Evolutionary conservation across 1,140 invertebrate genomes (phyloP), one percentile per base, ranked within the genome.

Genomic region (Halyomorpha halys): DNA sequence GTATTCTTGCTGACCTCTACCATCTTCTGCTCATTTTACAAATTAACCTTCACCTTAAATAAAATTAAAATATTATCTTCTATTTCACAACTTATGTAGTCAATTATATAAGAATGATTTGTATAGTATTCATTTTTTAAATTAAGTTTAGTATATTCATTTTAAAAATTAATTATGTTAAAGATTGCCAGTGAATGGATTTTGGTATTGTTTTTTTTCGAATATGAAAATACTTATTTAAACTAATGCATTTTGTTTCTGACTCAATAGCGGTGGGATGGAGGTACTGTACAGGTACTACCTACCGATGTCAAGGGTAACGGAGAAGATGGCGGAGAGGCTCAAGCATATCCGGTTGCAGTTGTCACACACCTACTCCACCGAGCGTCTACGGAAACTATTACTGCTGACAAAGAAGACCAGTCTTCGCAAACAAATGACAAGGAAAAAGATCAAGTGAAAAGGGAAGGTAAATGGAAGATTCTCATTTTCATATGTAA

Each of bases 281-380:
- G 49, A n/a, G n/a, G n/a, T n/a, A n/a, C n/a, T 62, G 54, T 65
- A n/a, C 64, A 72, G 66, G 67, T 72, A 27, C 65, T 72, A 19
- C 68, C 69, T 21, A 13, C 3, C 2, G 71, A 72, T 64, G 70
- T 72, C n/a, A 72, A 72, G 64, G 67, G 66, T 19, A 69, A 67
- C 44, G 61, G 45, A 34, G 65, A 68, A 47, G 63, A 59, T n/a
- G 66, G 59, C 27, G 73, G 73, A 2, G 74, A 76, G 49, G 74
- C 73, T 0, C 76, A 78, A 39, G 77, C 78, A n/a, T 78, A 78
- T 66, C 78, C 79, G 0, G 77, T 79, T 8, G 77, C 78, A 1
- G 72, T 77, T 0, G 78, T 79, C 1, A 75, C 77, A 15, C 73
- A 76, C 15, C 74, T 78, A 9, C 67, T 73, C 27, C 69, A 73